Conservation (phyloP, 2,113 vertebrate species). For the Eonycteris spelaea region DNA sequence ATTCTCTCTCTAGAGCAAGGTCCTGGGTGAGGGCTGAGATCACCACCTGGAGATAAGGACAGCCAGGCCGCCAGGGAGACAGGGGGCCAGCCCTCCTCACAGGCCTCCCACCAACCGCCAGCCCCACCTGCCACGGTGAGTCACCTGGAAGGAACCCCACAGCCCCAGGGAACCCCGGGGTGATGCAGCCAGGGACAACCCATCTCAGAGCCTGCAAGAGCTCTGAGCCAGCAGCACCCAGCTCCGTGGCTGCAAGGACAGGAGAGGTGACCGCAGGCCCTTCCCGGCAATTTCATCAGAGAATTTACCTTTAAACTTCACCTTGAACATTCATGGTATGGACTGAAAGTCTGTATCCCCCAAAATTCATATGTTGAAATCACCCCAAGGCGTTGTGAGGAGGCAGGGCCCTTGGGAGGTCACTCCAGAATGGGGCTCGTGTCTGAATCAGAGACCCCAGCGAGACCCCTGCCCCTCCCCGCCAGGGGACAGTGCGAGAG, state of each 20-base stretch:
- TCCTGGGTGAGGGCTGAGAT: background rate
- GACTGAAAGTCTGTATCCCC: background rate
- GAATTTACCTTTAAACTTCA: background rate
- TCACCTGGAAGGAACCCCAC: background rate
- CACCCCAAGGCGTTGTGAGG: background rate
- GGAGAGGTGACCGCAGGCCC: fast-evolving
- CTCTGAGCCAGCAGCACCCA: background rate
- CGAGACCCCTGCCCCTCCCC: background rate
- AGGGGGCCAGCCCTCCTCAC: no score
- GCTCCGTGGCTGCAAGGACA: background rate
- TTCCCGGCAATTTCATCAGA: background rate
- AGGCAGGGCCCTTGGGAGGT: background rate
- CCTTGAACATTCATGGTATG: background rate
- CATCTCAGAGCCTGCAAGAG: background rate
- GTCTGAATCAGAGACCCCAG: background rate
- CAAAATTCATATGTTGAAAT: background rate
- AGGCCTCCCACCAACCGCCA: background rate
- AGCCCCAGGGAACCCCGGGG: background rate
- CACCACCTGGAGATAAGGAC: background rate
- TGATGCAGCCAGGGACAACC: background rate
- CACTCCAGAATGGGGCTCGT: background rate
- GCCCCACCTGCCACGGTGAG: background rate
- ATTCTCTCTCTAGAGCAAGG: no score
- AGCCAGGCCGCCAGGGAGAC: background rate
- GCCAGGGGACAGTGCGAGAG: fast-evolving